Evolutionary conservation across 1,140 invertebrate species (phyloP).

Genomic region (Solenopsis fugax): DNA sequence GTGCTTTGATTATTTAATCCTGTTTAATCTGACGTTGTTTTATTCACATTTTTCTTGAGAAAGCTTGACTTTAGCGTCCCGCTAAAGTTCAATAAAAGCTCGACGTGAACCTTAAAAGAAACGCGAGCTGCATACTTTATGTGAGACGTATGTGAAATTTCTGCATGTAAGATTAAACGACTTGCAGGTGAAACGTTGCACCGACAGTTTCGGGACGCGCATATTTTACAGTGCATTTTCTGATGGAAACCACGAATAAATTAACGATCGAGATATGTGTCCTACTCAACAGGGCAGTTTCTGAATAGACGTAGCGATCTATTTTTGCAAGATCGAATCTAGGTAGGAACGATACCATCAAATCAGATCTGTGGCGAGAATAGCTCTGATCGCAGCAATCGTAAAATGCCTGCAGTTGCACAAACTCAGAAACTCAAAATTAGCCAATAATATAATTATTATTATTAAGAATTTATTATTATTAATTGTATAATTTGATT

Average conservation of each 20-base stretch:
- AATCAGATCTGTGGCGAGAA: slow-evolving; percentile 16
- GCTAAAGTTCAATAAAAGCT: slow-evolving; percentile 35
- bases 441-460: background rate
- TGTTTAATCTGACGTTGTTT: background rate
- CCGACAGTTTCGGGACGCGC: slow-evolving; percentile 50
- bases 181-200: slow-evolving; percentile 30
- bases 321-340: slow-evolving; percentile 48
- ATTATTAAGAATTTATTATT: background rate
- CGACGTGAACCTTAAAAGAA: slow-evolving; percentile 4
- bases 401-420: background rate
- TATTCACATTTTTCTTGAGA: slow-evolving; percentile 18
- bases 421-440: background rate
- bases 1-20: background rate
- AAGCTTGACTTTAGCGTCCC: background rate
- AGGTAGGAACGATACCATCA: slow-evolving; percentile 2
- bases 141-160: slow-evolving; percentile 34
- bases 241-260: slow-evolving; percentile 37
- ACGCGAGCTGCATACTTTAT: slow-evolving; percentile 36
- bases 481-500: background rate
- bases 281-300: background rate
- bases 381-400: slow-evolving; percentile 1
- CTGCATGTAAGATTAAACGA: slow-evolving; percentile 47
- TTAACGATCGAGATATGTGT: slow-evolving; percentile 31
- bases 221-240: slow-evolving; percentile 48
- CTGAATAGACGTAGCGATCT: slow-evolving; percentile 8